Evolutionary conservation across 2,888 invertebrate species (phyloP), one percentile per base, ranked within the genome.

Genomic region (Fissipunctia ypsillon): DNA sequence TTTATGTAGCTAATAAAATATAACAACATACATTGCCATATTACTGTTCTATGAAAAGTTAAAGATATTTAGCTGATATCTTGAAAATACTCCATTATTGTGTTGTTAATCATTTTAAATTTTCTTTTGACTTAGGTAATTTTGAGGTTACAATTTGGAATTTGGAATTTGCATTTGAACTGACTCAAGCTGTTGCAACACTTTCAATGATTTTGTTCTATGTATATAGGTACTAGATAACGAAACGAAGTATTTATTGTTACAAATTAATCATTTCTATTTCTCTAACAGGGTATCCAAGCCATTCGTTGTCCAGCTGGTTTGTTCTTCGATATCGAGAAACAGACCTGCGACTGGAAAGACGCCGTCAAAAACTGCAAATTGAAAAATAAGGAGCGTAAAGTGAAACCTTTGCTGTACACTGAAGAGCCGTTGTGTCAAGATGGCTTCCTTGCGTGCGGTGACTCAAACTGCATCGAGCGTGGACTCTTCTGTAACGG

Each of bases 301-400:
- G 99, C 98, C 43, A 98, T 99, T 91, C 97, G 99, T 94, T 99
- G 99, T 92, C 99, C 99, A 57, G 98, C 99, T 72, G 99, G 99
- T 94, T 96, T 99, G 88, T 99, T 97, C 95, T 99, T 99, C 95
- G 99, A 99, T 93, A 98, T 99, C 91, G 99, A 99, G 93, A 98
- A 99, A 94, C 99, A 99, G 95, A 99, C 99, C 4, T 99, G 99
- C 91, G 99, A 99, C 93, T 99, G 99, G 99, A 99, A 98, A 93
- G 98, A 98, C 83, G 97, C 98, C 4, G 99, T 99, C n/a, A 98
- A 98, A 94, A 99, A 99, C 95, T 99, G 99, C 96, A 98, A 98
- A 91, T 92, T 98, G 88, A 98, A 98, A 96, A 98, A 98, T 94
- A 99, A 99, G 93, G 98, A 98, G 92, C 97, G 98, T 83, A 98